phyloP scores from a whole-genome alignment of 1,140 invertebrate genomes.

The Bombus fervidus region DNA sequence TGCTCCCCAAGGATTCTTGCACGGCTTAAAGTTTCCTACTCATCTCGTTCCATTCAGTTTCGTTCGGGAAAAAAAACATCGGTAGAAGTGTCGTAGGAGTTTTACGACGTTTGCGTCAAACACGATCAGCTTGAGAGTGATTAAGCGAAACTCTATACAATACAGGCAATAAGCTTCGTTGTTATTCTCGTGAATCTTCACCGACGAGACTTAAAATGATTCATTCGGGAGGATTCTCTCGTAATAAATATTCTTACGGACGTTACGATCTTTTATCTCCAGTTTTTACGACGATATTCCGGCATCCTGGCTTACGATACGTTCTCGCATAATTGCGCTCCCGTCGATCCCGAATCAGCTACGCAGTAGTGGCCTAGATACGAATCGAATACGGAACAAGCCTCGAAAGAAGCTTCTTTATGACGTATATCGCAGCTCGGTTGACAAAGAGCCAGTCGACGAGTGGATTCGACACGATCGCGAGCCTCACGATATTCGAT shows the following conservation, averaged over 20 bases:
- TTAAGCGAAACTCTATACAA: background rate
- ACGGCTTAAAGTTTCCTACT: too few relatives aligned
- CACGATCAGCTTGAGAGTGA: background rate
- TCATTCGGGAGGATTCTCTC: background rate
- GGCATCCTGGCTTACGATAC: background rate
- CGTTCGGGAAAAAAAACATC: background rate
- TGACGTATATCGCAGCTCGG: constrained; percentile 24
- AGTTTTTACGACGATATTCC: constrained; percentile 41
- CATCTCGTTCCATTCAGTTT: background rate
- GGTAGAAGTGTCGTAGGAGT: background rate
- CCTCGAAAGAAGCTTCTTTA: constrained; percentile 22
- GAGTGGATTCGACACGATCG: constrained; percentile 1
- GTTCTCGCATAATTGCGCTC: constrained; percentile 20
- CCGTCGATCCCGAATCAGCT: constrained; percentile 12
- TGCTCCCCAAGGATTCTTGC: background rate
- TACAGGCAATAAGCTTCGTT: background rate
- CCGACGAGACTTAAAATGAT: background rate
- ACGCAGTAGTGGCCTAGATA: background rate
- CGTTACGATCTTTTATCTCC: background rate
- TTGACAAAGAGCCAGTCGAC: constrained; percentile 15
- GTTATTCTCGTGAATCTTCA: background rate
- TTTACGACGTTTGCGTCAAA: background rate
- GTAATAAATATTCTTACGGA: background rate
- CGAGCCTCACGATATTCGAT: constrained; percentile 22
- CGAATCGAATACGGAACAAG: constrained; percentile 38